Evolutionary conservation across 2,113 vertebrate species (phyloP).

Genomic region (Australoheros scitulus): DNA sequence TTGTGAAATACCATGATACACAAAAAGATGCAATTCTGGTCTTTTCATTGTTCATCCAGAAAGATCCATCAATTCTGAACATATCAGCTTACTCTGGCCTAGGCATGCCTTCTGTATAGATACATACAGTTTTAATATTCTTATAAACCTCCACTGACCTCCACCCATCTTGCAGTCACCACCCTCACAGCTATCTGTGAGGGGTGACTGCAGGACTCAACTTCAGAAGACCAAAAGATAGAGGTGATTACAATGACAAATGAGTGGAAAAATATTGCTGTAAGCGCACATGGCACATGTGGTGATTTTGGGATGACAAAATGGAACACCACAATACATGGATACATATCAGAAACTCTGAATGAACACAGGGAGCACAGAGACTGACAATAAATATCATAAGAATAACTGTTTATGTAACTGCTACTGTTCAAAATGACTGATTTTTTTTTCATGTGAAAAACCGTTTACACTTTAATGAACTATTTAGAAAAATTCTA

Average conservation of each 20-base stretch:
- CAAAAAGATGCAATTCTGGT: slow-evolving; percentile 36
- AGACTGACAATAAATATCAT: background rate
- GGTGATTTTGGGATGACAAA: too few relatives aligned
- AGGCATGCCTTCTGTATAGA: slow-evolving; percentile 10
- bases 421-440: background rate
- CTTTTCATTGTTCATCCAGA: slow-evolving; percentile 30
- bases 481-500: background rate
- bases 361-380: background rate
- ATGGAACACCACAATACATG: too few relatives aligned
- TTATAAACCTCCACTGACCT: slow-evolving; percentile 24
- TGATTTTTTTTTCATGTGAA: background rate
- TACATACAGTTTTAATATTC: slow-evolving; percentile 28
- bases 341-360: too few relatives aligned
- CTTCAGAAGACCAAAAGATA: too few relatives aligned
- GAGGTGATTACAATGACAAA: slow-evolving; percentile 1
- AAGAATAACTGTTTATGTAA: background rate
- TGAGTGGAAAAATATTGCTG: background rate
- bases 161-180: background rate
- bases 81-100: background rate
- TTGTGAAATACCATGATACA: slow-evolving; percentile 47
- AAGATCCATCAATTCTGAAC: background rate
- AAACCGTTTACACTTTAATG: background rate
- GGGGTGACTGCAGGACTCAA: too few relatives aligned
- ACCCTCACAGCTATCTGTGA: background rate
- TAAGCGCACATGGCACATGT: too few relatives aligned